Base-by-base conservation (phyloP, 2,797 vertebrate genomes). In the Rhinatrema bivittatum region DNA sequence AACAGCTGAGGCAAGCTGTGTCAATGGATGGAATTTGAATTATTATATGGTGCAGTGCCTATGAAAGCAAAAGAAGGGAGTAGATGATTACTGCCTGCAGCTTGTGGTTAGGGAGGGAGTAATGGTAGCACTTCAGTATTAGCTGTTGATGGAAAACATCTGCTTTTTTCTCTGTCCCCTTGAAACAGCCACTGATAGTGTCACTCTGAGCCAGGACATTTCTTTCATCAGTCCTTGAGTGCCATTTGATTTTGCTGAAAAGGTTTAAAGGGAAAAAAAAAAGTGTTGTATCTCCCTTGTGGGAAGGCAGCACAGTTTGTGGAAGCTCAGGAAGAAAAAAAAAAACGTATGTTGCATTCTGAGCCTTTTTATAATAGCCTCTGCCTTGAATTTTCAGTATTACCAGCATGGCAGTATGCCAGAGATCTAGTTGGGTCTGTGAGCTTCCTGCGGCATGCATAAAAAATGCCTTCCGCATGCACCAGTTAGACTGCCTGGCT, bases 1-100 rank as follows among this genome's bases (percentile, higher is more conserved):
- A 71, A 69, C 70, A 76, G 72, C 67, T 78, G 67, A 78, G 68
- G 32, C 63, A 77, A 78, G 73, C 74, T 80, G 69, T 74, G 73
- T 74, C 70, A 78, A 81, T 75, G 54, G 56, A 50, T 53, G 53
- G 68, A 56, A 41, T 75, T 62, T 79, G 63, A 76, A 66, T 74
- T 72, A 80, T 78, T 70, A 37, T 61, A 63, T 37, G 62, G 53
- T 65, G 58, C 65, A 57, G 31, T 48, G 49, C 58, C 61, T 64
- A 6, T 53, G 67, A 70, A 70, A 70, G 68, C 53, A 59, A 57
- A 61, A 68, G 52, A 69, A 55, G 56, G 63, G 72, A 77, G 73
- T 62, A 41, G 57, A 60, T 55, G 61, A 69, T 75, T 72, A 65
- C 15, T 26, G 49, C 47, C 65, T 59, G 50, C 50, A 76, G 44